A percentile compares a stretch with the other conserved stretches of the same genome.
Evolutionary conservation across 2,888 invertebrate genomes (phyloP).

Genomic region (Syrista parreyssii): DNA sequence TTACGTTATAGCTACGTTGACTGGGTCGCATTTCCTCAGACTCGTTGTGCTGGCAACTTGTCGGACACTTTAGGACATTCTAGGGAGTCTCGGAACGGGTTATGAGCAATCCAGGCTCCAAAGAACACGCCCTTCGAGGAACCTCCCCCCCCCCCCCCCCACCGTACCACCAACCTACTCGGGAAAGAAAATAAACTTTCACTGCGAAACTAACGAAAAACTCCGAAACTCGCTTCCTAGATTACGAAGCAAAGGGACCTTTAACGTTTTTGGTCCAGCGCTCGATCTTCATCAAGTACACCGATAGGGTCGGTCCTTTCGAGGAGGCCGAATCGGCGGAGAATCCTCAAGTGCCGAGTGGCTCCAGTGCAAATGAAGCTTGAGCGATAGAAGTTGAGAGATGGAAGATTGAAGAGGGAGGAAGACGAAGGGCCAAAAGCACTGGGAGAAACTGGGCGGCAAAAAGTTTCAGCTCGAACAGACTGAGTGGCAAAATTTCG

Average conservation of each 20-base stretch:
- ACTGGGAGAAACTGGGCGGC: background rate
- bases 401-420: background rate
- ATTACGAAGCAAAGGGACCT: background rate
- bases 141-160: constrained; percentile 18
- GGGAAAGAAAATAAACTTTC: too few species aligned
- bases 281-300: background rate
- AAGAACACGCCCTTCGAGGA: constrained; percentile 24
- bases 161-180: constrained; percentile 9
- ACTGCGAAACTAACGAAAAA: background rate
- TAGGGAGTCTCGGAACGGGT: background rate
- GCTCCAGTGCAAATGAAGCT: background rate
- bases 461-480: background rate
- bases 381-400: background rate
- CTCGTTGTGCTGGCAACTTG: background rate
- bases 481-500: background rate
- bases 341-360: background rate
- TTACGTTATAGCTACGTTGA: background rate
- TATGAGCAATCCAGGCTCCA: constrained; percentile 8
- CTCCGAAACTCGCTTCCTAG: background rate
- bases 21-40: background rate
- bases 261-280: background rate
- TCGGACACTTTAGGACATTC: constrained; percentile 23
- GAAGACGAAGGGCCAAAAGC: background rate
- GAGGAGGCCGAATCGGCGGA: background rate
- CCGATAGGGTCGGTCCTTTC: background rate